phyloP scores from a whole-genome alignment of 2,888 invertebrate genomes.

The Parasteatoda lunata region DNA sequence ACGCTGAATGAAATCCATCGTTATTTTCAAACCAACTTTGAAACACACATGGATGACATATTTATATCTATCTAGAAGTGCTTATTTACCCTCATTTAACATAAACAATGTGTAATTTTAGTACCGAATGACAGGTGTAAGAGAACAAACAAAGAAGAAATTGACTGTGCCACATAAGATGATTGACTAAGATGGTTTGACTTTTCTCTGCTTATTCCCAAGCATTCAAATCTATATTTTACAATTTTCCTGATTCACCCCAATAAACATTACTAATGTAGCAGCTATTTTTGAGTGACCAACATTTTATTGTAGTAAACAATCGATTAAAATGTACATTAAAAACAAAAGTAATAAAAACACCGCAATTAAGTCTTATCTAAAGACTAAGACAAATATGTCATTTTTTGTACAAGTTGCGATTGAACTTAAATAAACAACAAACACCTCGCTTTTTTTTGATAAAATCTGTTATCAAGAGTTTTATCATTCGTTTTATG shows the following conservation, averaged over 20 bases:
- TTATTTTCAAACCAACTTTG: no score
- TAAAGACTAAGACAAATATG: no score
- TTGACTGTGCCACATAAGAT: not conserved
- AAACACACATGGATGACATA: not conserved
- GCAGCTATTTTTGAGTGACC: no score
- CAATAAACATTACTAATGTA: no score
- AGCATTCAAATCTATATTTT: no score
- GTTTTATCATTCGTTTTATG: not conserved
- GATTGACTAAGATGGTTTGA: slow-evolving; percentile 47
- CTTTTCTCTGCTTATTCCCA: slow-evolving; percentile 37
- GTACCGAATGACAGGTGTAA: slow-evolving; percentile 51
- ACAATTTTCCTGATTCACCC: no score
- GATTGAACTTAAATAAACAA: not conserved
- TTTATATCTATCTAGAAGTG: slow-evolving; percentile 8
- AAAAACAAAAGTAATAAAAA: no score
- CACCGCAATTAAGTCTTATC: no score
- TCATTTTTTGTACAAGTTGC: not conserved
- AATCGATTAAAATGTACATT: no score
- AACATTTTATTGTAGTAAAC: no score
- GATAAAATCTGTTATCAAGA: not conserved
- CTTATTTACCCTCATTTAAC: slow-evolving; percentile 39
- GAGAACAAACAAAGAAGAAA: slow-evolving; percentile 45
- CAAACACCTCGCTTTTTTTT: not conserved
- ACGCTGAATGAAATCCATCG: no score
- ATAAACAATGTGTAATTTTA: slow-evolving; percentile 53